These are phyloP conservation scores for Brachyptera risi DNA, from an alignment of 2,888 invertebrate species.

Conservation along the genomic window DNA sequence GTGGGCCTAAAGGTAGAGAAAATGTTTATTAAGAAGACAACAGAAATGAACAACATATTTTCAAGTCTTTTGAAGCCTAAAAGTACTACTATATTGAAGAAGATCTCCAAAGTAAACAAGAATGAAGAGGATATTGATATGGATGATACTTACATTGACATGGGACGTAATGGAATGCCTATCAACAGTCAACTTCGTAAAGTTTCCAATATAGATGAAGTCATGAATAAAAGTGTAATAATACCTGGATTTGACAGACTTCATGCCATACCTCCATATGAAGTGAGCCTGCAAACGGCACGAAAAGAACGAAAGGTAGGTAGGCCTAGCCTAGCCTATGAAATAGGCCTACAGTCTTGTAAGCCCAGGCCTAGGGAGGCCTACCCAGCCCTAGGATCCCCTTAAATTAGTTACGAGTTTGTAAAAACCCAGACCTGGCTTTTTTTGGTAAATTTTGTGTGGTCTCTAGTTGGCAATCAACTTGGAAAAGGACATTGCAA, in stretches of 20 bases:
- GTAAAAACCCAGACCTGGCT: too few relatives aligned
- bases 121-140: slow-evolving; percentile 43
- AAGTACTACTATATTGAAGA: neutral
- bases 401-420: too few relatives aligned
- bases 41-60: neutral
- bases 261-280: slow-evolving; percentile 55
- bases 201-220: slow-evolving; percentile 51
- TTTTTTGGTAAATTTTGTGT: too few relatives aligned
- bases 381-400: too few relatives aligned
- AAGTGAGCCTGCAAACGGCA: slow-evolving; percentile 49
- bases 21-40: neutral
- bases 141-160: slow-evolving; percentile 9
- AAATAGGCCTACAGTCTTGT: too few relatives aligned
- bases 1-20: neutral
- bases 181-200: slow-evolving; percentile 35
- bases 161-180: neutral
- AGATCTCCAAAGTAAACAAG: slow-evolving; percentile 39
- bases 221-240: slow-evolving; percentile 59
- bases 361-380: too few relatives aligned
- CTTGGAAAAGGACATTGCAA: too few relatives aligned
- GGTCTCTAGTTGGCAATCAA: too few relatives aligned
- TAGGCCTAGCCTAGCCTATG: too few relatives aligned
- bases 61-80: slow-evolving; percentile 34
- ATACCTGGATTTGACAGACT: slow-evolving; percentile 63
- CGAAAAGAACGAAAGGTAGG: slow-evolving; percentile 54